Percentiles rank a stretch among this genome's conserved stretches.
Conservation (phyloP, 2,797 vertebrate genomes). For the Silurus lanzhouensis region DNA sequence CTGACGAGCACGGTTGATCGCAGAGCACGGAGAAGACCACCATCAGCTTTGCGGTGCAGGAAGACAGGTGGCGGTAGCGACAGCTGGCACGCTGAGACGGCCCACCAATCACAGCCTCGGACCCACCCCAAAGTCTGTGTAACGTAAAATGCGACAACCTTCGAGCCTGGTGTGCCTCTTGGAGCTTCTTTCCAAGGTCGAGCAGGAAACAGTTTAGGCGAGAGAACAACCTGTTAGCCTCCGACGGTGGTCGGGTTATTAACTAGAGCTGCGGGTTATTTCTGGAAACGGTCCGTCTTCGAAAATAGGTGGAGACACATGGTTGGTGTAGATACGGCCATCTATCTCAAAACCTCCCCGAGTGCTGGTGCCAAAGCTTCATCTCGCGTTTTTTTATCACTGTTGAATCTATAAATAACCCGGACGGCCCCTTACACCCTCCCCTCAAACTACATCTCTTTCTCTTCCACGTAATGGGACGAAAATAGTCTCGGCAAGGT, state of each 20-base stretch:
- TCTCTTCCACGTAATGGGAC: constrained; percentile 39
- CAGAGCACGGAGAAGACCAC: constrained; percentile 39
- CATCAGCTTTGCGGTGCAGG: constrained; percentile 26
- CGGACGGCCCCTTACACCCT: constrained; percentile 17
- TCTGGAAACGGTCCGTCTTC: not conserved
- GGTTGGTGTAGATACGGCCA: constrained; percentile 12
- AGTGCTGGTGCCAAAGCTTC: constrained; percentile 31
- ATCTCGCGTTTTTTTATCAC: constrained; percentile 45
- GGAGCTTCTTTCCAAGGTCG: not conserved
- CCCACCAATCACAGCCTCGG: constrained; percentile 46
- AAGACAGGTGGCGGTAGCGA: constrained; percentile 47
- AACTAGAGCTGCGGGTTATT: not conserved
- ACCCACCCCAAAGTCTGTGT: constrained; percentile 30
- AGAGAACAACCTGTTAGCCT: constrained; percentile 11
- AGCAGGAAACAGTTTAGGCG: not conserved
- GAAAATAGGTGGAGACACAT: constrained; percentile 1
- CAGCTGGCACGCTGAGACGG: constrained; percentile 52
- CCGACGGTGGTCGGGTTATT: not conserved
- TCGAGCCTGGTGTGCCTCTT: not conserved
- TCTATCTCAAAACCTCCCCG: constrained; percentile 8
- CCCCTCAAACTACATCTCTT: constrained; percentile 21
- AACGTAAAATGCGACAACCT: not conserved
- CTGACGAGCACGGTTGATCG: constrained; percentile 12
- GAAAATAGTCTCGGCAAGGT: constrained; percentile 55
- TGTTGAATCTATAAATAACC: constrained; percentile 54